Evolutionary conservation across 2,113 vertebrate genomes (phyloP).

Genomic region (Scytalopus superciliaris): DNA sequence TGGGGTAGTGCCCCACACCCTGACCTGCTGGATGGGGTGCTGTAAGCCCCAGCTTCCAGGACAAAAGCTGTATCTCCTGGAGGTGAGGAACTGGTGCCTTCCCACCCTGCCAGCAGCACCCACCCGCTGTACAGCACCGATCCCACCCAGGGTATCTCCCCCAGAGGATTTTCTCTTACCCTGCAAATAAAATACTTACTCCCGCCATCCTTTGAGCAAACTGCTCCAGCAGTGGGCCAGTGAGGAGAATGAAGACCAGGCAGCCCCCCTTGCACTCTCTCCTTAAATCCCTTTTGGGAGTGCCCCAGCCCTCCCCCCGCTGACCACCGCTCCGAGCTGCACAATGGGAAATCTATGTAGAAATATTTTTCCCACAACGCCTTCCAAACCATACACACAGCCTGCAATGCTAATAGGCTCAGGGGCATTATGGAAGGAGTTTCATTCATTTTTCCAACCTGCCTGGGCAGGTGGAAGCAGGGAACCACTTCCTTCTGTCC

Average conservation of each 20-base stretch:
- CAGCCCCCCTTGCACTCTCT: background rate
- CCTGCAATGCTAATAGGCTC: conserved; percentile 39
- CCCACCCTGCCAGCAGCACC: background rate
- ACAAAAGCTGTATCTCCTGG: background rate
- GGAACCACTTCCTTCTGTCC: background rate
- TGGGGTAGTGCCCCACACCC: background rate
- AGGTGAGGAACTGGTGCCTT: background rate
- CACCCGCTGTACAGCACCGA: fast-evolving
- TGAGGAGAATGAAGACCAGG: background rate
- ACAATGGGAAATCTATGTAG: conserved; percentile 39
- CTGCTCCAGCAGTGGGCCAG: background rate
- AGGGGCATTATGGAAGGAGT: background rate
- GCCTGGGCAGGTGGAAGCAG: background rate
- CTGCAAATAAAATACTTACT: background rate
- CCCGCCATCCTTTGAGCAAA: background rate
- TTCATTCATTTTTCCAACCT: background rate
- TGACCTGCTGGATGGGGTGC: fast-evolving
- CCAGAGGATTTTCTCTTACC: background rate
- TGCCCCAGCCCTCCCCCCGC: background rate
- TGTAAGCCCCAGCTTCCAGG: background rate
- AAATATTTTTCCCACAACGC: conserved; percentile 52
- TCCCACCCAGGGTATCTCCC: background rate
- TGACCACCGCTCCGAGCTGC: background rate
- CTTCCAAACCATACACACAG: conserved; percentile 35
- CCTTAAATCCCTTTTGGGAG: conserved; percentile 18